These are phyloP conservation scores for Megalonaias nervosa DNA, from an alignment of 1,140 invertebrate genomes.

Conservation along the genomic window DNA sequence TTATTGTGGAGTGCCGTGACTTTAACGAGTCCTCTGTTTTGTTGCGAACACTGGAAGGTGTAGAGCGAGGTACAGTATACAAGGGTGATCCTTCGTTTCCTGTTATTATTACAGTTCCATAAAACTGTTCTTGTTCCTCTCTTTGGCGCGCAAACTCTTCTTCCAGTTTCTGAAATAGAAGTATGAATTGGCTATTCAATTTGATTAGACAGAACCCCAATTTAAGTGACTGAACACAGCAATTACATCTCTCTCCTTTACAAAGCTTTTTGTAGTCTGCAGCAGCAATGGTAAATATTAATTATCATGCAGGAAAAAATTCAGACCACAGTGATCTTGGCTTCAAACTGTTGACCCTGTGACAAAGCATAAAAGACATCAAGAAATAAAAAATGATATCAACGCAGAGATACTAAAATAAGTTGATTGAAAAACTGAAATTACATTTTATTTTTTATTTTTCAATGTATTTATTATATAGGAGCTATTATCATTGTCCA, in stretches of 20 bases:
- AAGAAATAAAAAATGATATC: not conserved
- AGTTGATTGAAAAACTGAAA: not conserved
- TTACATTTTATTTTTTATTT: not conserved
- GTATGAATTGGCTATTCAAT: not conserved
- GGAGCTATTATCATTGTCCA: not conserved
- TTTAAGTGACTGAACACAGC: not conserved
- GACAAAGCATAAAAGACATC: not conserved
- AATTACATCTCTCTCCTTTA: not conserved
- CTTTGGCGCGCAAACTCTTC: constrained; percentile 87
- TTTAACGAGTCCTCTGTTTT: constrained; percentile 30
- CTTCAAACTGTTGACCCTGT: no score
- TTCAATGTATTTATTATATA: not conserved
- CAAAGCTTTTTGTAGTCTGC: not conserved
- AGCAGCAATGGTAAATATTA: no score
- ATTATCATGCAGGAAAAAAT: no score
- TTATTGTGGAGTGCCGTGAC: constrained; percentile 31
- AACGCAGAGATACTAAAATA: no score
- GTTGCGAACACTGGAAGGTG: constrained; percentile 24
- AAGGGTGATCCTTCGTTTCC: constrained; percentile 41
- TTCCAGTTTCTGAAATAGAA: constrained; percentile 82
- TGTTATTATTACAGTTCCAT: constrained; percentile 65
- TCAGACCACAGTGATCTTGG: no score
- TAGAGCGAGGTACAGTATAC: constrained; percentile 1
- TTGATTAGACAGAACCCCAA: not conserved
- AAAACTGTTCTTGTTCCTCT: constrained; percentile 88